Evolutionary conservation across 2,888 invertebrate genomes (phyloP), one percentile per base, ranked within the genome.

Genomic region (Drosophila dives): DNA sequence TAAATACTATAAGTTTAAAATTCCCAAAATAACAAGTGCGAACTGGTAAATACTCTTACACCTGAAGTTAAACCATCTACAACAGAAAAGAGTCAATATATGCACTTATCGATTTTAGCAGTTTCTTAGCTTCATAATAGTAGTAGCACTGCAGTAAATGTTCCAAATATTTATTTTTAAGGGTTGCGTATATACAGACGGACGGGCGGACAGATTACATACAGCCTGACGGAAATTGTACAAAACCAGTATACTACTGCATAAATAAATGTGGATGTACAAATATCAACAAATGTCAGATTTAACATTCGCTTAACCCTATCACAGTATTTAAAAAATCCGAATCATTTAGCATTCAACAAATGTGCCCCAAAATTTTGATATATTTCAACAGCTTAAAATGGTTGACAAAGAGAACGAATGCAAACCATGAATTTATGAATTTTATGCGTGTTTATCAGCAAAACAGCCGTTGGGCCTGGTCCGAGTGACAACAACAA

Each of bases 381-480:
- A 71, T 62, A 82, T 76, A 84, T 82, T 82, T 87, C 80, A 72
- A 68, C 75, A 82, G 77, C 88, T 89, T 85, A 64, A 74, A 48
- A 26, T 20, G 29, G 58, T 10, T 29, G 45, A 45, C 15, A 20
- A 68, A 74, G 62, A 38, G 54, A 26, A 8, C 36, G 23, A 15
- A 38, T 17, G 10, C 26, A 29, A 40, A 45, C 48, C 42, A 70
- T 75, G 83, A 89, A 89, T 84, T 87, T 87, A 89, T 89, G 89
- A 84, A 84, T 85, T 85, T 80, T 40, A 80, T 85, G 88, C 89
- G 88, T 89, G 86, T 70, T 89, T 85, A 85, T 85, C 84, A 87
- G 88, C 63, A 66, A 75, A 87, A 77, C 85, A 89, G 85, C 80
- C 79, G 64, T 61, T 66, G 81, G 71, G 62, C 62, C 54, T 50